Conservation (phyloP, 2,888 invertebrate genomes). For the Dryomyza anilis region DNA sequence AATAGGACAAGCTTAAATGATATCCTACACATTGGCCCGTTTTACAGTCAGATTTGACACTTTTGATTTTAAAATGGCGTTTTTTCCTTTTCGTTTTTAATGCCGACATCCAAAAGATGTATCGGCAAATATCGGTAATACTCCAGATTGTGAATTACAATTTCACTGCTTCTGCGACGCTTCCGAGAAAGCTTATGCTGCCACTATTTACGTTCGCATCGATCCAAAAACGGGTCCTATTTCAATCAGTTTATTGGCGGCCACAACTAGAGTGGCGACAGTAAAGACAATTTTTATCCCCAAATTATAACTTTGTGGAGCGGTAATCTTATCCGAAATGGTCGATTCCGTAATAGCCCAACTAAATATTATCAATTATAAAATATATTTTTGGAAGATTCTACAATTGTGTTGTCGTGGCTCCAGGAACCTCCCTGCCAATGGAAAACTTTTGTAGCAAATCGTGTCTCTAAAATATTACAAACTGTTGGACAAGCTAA, state of each 20-base stretch:
- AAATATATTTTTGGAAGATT: no score
- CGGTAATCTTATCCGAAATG: constrained; percentile 16
- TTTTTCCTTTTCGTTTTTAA: constrained; percentile 17
- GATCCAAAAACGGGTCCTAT: background rate
- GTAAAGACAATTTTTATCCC: constrained; percentile 16
- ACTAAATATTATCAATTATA: no score
- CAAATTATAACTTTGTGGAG: constrained; percentile 22
- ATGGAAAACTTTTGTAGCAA: no score
- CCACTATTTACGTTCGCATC: constrained; percentile 5
- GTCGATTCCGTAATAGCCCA: background rate
- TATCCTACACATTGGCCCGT: no score
- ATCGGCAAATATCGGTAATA: constrained; percentile 23
- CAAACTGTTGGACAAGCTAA: no score
- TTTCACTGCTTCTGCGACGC: constrained; percentile 19
- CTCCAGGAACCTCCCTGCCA: no score
- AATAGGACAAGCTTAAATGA: no score
- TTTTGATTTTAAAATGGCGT: constrained; percentile 9
- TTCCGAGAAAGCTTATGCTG: constrained; percentile 22
- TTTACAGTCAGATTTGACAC: background rate
- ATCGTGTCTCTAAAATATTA: no score
- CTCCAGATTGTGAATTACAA: background rate
- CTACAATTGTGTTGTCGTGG: no score
- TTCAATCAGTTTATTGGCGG: no score
- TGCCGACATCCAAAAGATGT: constrained; percentile 28
- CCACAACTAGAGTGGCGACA: constrained; percentile 27